These are phyloP conservation scores for Anolis sagrei DNA, from an alignment of 2,113 vertebrate species.

Conservation along the genomic window DNA sequence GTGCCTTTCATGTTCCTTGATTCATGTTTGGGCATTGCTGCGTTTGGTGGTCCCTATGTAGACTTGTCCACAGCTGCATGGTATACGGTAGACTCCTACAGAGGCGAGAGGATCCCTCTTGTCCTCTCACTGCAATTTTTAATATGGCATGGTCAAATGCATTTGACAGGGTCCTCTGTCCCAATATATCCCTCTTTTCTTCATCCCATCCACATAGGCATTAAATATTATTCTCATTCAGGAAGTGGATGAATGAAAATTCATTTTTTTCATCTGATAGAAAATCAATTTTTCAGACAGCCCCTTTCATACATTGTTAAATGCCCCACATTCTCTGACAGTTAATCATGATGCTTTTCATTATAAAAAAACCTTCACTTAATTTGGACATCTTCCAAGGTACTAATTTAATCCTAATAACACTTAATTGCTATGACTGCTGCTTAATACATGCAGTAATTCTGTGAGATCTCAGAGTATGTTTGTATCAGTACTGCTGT, in stretches of 20 bases:
- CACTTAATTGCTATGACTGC: slow-evolving; percentile 46
- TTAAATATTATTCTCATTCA: neutral
- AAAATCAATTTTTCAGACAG: slow-evolving; percentile 10
- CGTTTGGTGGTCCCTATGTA: no score
- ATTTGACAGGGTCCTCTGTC: neutral
- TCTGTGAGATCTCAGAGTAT: slow-evolving; percentile 24
- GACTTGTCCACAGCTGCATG: no score
- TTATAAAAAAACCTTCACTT: slow-evolving; percentile 49
- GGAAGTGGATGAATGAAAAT: neutral
- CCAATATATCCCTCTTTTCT: neutral
- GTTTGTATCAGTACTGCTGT: slow-evolving; percentile 19
- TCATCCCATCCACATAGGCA: no score
- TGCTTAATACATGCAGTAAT: slow-evolving; percentile 26
- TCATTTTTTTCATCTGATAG: neutral
- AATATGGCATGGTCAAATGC: neutral
- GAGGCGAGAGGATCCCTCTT: no score
- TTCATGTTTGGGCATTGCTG: no score
- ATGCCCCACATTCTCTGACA: slow-evolving; percentile 25
- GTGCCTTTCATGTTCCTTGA: no score
- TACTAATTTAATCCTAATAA: slow-evolving; percentile 49
- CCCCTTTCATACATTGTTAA: slow-evolving; percentile 43
- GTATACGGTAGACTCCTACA: no score
- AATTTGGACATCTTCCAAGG: slow-evolving; percentile 49
- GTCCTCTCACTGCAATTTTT: neutral
- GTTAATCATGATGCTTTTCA: slow-evolving; percentile 61